Base-by-base conservation (phyloP, 2,797 vertebrate species). In the Falco columbarius region DNA sequence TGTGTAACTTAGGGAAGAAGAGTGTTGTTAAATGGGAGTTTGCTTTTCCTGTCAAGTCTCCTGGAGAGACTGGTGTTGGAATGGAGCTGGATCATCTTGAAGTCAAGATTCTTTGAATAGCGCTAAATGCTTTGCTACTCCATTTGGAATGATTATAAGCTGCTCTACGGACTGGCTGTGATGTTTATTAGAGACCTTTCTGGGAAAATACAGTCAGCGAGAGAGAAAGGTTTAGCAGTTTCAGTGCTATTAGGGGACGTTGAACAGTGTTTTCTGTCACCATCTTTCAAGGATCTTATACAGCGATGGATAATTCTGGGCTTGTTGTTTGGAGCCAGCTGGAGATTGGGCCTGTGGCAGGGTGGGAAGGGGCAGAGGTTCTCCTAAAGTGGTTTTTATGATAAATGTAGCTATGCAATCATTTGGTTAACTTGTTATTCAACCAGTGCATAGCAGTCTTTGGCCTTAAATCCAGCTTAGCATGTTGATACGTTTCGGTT, bases 381-480 rank as follows among this genome's bases (percentile, higher is more conserved):
- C 51, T 89, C 42, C 72, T 81, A 54, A 76, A 73, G 40, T 59
- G 32, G 2, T 68, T 79, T 90, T 91, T 90, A 36, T 66, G 71
- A 75, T 81, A 89, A 83, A 83, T 79, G 56, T 71, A 70, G 59
- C 80, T 34, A 5, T 86, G 32, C 73, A 63, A 88, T 96, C 8
- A 67, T 89, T 91, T 86, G 47, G 66, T 84, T 93, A 94, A 91
- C 88, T 96, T 95, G 63, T 88, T 93, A 91, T 91, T 92, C 86
- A 93, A 52, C 67, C 70, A 91, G 34, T 49, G 34, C 84, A 91
- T 82, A 93, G 51, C 59, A 72, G 70, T 83, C 56, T 81, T 80
- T 73, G 89, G 94, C 84, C 87, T 95, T 94, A 94, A 96, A 97
- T 90, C 88, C 93, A 94, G 73, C 38, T 95, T 92, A 93, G 84